Evolutionary conservation across 2,888 invertebrate species (phyloP).

Genomic region (Lamellibrachia columna): DNA sequence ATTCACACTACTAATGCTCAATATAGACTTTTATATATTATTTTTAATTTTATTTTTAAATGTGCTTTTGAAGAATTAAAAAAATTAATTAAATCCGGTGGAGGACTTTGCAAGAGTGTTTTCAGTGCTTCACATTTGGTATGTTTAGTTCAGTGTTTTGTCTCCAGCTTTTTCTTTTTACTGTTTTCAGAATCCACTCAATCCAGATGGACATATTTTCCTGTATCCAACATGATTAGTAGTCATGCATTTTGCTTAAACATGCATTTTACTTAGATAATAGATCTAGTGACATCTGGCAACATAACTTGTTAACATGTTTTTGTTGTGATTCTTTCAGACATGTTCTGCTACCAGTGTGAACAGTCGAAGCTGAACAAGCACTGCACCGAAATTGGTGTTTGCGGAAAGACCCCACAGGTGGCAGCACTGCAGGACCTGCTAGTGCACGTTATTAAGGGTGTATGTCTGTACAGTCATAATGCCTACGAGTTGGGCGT

Average conservation of each 20-base stretch:
- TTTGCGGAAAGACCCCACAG: slow-evolving; percentile 50
- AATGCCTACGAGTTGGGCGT: slow-evolving; percentile 40
- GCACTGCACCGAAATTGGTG: slow-evolving; percentile 50
- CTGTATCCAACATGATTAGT: not conserved
- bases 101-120: no score
- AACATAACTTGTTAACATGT: not conserved
- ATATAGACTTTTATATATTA: no score
- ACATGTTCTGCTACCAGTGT: slow-evolving; percentile 54
- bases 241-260: not conserved
- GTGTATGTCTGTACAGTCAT: slow-evolving; percentile 43
- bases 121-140: no score
- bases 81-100: no score
- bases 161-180: not conserved
- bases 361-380: slow-evolving; percentile 49
- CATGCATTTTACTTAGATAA: no score
- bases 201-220: not conserved
- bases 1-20: no score
- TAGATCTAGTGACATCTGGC: not conserved
- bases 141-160: no score
- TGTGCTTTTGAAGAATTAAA: no score
- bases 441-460: slow-evolving; percentile 43
- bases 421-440: slow-evolving; percentile 51
- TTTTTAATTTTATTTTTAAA: no score
- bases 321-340: not conserved
- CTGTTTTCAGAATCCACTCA: not conserved